phyloP scores from a whole-genome alignment of 2,888 invertebrate genomes.

The Agrilus mali region DNA sequence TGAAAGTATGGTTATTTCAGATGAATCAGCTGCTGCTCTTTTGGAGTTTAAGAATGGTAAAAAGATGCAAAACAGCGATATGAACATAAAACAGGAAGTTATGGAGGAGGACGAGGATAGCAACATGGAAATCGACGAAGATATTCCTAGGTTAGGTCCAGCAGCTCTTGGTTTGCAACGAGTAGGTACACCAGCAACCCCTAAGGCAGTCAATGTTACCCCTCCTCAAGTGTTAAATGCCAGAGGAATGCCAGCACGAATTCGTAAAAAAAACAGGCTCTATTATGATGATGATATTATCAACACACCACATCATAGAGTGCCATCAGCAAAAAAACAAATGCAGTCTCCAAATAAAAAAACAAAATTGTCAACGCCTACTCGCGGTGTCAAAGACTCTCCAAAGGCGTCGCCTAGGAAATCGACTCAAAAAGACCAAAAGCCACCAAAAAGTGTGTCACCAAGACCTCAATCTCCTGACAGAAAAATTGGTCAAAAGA shows the following conservation, averaged over 20 bases:
- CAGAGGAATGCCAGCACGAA: constrained; percentile 81
- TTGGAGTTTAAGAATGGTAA: constrained; percentile 44
- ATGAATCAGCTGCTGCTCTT: constrained; percentile 41
- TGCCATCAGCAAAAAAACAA: constrained; percentile 56
- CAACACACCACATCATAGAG: constrained; percentile 63
- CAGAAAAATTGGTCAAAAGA: constrained; percentile 76
- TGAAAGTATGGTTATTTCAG: constrained; percentile 26
- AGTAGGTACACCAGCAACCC: constrained; percentile 66
- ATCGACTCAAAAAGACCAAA: constrained; percentile 6
- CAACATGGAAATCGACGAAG: constrained; percentile 38
- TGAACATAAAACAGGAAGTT: constrained; percentile 18
- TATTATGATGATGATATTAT: constrained; percentile 85
- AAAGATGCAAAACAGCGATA: constrained; percentile 27
- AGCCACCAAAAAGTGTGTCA: constrained; percentile 24
- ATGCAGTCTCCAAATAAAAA: constrained; percentile 41
- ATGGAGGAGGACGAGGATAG: constrained; percentile 49
- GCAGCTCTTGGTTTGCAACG: constrained; percentile 70
- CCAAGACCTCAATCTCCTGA: constrained; percentile 52
- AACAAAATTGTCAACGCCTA: constrained; percentile 19
- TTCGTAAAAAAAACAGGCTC: constrained; percentile 71
- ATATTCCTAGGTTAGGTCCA: constrained; percentile 61
- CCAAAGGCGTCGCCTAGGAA: constrained; percentile 25
- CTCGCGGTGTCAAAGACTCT: constrained; percentile 15
- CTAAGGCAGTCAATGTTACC: constrained; percentile 52
- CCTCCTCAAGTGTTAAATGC: constrained; percentile 74